Evolutionary conservation across 2,797 vertebrate genomes (phyloP), one percentile per base, ranked within the genome.

Genomic region (Argentina silus): DNA sequence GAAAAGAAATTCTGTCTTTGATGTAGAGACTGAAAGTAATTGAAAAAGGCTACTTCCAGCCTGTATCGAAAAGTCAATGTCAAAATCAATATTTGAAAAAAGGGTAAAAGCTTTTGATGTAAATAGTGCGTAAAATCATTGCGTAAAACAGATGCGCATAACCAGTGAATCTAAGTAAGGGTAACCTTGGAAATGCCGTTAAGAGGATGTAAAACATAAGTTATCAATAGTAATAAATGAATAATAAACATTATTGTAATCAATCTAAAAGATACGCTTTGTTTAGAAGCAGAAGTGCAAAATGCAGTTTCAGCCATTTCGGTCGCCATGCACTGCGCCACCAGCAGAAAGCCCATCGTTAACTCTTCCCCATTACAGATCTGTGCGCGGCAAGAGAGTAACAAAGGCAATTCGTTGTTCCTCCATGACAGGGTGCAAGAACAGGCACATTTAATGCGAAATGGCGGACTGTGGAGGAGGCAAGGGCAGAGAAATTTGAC

Each of bases 381-480:
- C 69, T 62, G n/a, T 43, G 10, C 45, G 50, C 17, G 15, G 60
- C 50, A 70, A 60, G 36, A 42, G 70, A 21, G 23, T 51, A 73
- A 70, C 76, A 74, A 67, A 74, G 67, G 59, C 71, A 50, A 44
- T 59, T 56, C 61, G 66, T 50, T 69, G 67, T 64, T 73, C 76
- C 76, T 69, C 67, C 71, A 78, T 78, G 71, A 68, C 72, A 72
- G 70, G 71, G 61, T 68, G 59, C 9, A 65, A 36, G 21, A 71
- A 53, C 68, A 62, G 51, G 57, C 44, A 56, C 61, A 21, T 77
- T 27, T 61, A 64, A 45, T 70, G 68, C 53, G 72, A 78, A 78
- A 78, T 74, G 77, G 77, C 77, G 72, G 77, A 70, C 67, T 11
- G 60, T 62, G 77, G 77, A 51, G 76, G 76, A 61, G 77, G 68